Conservation (phyloP, 1,140 invertebrate species). For the Theocolax elegans region DNA sequence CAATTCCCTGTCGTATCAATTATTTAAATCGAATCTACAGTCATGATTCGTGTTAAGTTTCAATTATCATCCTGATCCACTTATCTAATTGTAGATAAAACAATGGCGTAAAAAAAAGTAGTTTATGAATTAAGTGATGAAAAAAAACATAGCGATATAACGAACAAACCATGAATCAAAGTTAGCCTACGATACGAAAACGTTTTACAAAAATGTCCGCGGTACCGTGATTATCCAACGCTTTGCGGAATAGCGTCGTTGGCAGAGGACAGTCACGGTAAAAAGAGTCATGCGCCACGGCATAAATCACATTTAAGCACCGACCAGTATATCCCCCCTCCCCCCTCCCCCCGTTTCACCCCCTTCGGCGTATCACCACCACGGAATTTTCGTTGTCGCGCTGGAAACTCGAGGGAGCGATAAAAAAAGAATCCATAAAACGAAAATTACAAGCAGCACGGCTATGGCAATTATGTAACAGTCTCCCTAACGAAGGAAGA, state of each 20-base stretch:
- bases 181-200: no score
- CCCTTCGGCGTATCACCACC: neutral
- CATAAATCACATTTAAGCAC: slow-evolving; percentile 31
- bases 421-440: slow-evolving; percentile 34
- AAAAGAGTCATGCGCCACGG: neutral
- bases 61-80: no score
- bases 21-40: no score
- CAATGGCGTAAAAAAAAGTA: no score
- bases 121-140: no score
- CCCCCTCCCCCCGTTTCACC: neutral
- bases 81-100: no score
- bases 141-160: no score
- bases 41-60: no score
- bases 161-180: no score
- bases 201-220: no score
- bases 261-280: neutral
- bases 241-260: neutral
- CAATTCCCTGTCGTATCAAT: no score
- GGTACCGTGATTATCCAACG: neutral
- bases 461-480: neutral
- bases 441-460: slow-evolving; percentile 22
- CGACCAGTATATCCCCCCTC: neutral
- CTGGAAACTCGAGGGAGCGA: neutral
- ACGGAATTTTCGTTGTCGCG: neutral
- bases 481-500: neutral